A percentile compares a stretch with the other conserved stretches of the same genome.
phyloP scores from a whole-genome alignment of 1,140 invertebrate genomes.

The Paraescarpia echinospica region DNA sequence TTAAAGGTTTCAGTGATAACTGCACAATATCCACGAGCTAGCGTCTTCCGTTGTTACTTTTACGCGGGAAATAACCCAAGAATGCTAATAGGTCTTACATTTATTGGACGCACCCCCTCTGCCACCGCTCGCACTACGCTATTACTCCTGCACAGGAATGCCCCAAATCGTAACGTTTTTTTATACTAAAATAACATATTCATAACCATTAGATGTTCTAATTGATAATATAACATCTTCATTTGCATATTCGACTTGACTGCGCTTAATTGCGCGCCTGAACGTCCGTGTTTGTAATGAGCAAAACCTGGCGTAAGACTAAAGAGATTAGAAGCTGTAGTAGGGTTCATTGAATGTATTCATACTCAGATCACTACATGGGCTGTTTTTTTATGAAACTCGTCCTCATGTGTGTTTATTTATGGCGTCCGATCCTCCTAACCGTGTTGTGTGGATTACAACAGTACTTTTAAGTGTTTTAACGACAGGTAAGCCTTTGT shows the following conservation, averaged over 20 bases:
- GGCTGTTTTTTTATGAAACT: constrained; percentile 17
- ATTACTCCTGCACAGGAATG: neutral
- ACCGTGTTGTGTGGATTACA: constrained; percentile 8
- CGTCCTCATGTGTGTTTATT: constrained; percentile 17
- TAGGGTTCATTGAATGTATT: constrained; percentile 21
- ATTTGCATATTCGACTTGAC: neutral
- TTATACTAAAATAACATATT: neutral
- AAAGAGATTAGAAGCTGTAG: constrained; percentile 9
- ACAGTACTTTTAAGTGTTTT: constrained; percentile 13
- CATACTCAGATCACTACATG: constrained; percentile 19
- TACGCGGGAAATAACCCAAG: neutral
- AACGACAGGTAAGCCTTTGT: constrained; percentile 13
- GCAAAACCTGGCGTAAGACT: constrained; percentile 3
- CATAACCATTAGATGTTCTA: neutral
- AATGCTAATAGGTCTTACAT: neutral
- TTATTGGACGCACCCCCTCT: neutral
- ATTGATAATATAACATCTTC: neutral
- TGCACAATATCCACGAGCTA: neutral
- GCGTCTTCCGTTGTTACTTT: neutral
- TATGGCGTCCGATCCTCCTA: constrained; percentile 14
- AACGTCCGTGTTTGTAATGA: neutral
- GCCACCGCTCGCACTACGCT: neutral
- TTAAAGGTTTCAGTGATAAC: neutral
- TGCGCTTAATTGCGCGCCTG: neutral
- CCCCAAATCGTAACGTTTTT: neutral